Evolutionary conservation across 2,113 vertebrate genomes (phyloP).

Genomic region (Craseonycteris thonglongyai): DNA sequence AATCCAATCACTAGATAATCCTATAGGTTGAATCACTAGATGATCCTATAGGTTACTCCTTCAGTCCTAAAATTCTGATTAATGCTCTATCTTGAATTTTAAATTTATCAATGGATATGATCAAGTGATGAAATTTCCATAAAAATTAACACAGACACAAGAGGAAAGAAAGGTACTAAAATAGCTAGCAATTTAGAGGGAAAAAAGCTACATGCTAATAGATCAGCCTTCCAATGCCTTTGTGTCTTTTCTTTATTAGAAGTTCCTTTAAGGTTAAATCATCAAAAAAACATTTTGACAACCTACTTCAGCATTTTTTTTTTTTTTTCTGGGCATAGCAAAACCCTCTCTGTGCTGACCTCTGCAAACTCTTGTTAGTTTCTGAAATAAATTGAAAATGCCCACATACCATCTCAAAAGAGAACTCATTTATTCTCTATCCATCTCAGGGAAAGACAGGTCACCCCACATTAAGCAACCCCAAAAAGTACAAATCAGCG

Average conservation of each 20-base stretch:
- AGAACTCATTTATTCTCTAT: not conserved
- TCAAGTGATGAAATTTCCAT: not conserved
- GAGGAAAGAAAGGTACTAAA: not conserved
- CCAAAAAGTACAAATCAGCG: not conserved
- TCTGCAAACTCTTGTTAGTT: not conserved
- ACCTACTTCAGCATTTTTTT: not conserved
- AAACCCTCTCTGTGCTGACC: not conserved
- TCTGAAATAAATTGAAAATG: not conserved
- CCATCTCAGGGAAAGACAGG: not conserved
- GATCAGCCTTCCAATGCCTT: not conserved
- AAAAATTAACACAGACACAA: conserved; percentile 4
- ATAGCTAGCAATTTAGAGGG: not conserved
- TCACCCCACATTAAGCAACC: not conserved
- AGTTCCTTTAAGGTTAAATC: conserved; percentile 23
- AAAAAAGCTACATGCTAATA: not conserved
- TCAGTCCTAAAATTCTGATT: not conserved
- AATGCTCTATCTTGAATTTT: not conserved
- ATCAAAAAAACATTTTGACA: not conserved
- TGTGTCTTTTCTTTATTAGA: not conserved
- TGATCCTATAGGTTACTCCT: not conserved
- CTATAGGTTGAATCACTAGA: not conserved
- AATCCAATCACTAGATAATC: no score
- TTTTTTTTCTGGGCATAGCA: not conserved
- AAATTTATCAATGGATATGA: not conserved
- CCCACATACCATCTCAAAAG: not conserved